phyloP scores from a whole-genome alignment of 2,113 vertebrate species.

The Tychaedon coryphoeus region DNA sequence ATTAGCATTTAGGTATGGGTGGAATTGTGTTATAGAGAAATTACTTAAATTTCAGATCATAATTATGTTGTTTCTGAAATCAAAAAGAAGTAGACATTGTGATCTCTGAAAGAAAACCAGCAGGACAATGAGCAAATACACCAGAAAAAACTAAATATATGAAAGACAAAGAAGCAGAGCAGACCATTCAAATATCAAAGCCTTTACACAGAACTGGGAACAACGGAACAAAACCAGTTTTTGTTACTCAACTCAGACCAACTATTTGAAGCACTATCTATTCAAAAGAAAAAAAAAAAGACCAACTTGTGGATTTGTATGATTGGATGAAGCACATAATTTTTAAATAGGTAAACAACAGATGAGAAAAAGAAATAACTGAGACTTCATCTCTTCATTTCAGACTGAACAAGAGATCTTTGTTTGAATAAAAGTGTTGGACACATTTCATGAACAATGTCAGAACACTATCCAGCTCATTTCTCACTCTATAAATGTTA shows the following conservation, averaged over 20 bases:
- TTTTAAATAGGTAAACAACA: conserved; percentile 33
- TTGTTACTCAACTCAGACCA: background rate
- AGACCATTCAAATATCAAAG: background rate
- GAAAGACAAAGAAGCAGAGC: background rate
- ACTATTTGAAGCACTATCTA: background rate
- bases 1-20: background rate
- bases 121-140: background rate
- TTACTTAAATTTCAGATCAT: background rate
- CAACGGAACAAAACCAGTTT: background rate
- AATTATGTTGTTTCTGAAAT: background rate
- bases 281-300: background rate
- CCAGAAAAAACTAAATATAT: background rate
- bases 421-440: background rate
- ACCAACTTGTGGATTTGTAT: background rate
- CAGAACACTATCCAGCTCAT: conserved; percentile 27
- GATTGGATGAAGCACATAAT: conserved; percentile 4
- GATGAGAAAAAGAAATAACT: conserved; percentile 48
- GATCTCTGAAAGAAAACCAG: background rate
- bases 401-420: conserved; percentile 30
- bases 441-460: conserved; percentile 39
- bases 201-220: background rate
- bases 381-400: conserved; percentile 3
- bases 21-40: background rate
- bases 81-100: background rate
- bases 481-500: conserved; percentile 69